phyloP scores from a whole-genome alignment of 2,888 invertebrate genomes.

The Drosophila colorata region DNA sequence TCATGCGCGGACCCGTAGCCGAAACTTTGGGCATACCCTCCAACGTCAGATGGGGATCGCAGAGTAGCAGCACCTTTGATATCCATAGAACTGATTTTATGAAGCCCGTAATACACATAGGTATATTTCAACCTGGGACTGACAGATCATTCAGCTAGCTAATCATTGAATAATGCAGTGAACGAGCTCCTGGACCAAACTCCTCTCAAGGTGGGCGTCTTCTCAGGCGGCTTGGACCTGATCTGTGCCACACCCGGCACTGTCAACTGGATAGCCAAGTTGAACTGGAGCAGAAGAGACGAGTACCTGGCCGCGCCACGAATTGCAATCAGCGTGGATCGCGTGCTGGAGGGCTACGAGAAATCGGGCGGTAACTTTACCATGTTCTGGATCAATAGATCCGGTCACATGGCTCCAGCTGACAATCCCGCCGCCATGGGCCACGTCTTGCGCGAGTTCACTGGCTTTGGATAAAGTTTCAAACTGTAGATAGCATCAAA shows the following conservation, averaged over 20 bases:
- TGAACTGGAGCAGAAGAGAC: conserved; percentile 88
- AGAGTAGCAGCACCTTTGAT: conserved; percentile 88
- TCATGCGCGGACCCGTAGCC: conserved; percentile 92
- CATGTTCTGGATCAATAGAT: conserved; percentile 84
- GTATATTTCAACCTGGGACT: conserved; percentile 82
- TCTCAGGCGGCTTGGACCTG: conserved; percentile 93
- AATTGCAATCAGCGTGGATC: conserved; percentile 87
- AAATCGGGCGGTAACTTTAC: conserved; percentile 87
- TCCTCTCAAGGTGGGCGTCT: conserved; percentile 89
- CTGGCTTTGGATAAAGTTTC: conserved; percentile 67
- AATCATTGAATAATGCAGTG: conserved; percentile 86
- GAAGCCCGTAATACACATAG: conserved; percentile 91
- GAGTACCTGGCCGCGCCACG: conserved; percentile 87
- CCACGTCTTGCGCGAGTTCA: conserved; percentile 87
- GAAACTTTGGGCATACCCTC: conserved; percentile 88
- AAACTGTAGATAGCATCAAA: background rate
- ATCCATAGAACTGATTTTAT: conserved; percentile 90
- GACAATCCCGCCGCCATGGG: conserved; percentile 91
- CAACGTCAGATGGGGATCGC: conserved; percentile 89
- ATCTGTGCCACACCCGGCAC: conserved; percentile 93
- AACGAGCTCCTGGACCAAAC: conserved; percentile 89
- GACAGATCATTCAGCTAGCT: background rate
- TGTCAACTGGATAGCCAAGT: conserved; percentile 90
- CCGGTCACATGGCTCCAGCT: conserved; percentile 86
- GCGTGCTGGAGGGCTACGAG: conserved; percentile 90